These are phyloP conservation scores for Scopus umbretta DNA, from an alignment of 2,113 vertebrate species.

Conservation along the genomic window DNA sequence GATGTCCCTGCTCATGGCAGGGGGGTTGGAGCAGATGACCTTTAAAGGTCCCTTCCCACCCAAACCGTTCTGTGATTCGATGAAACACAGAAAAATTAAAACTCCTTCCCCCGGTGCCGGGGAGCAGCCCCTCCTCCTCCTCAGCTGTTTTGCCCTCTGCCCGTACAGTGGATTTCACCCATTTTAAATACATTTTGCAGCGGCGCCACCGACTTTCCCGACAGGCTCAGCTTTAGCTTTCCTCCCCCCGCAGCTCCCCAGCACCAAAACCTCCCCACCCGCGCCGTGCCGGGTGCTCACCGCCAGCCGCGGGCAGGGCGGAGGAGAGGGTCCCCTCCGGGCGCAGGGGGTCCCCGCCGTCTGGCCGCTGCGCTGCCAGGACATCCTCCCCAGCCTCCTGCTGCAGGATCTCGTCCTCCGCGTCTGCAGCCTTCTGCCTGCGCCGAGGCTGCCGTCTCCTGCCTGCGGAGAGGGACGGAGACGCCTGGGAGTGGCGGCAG, in stretches of 20 bases:
- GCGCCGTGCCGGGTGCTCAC: accelerated
- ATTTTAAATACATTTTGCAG: not conserved
- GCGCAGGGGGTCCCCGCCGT: not conserved
- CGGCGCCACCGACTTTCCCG: not conserved
- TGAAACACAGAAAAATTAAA: not conserved
- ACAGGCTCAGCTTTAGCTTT: not conserved
- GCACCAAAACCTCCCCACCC: not conserved
- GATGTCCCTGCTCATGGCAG: not conserved
- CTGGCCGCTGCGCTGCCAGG: not conserved
- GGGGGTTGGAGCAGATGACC: not conserved
- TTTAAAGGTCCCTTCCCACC: not conserved
- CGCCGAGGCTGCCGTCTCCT: not conserved
- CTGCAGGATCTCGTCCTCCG: constrained; percentile 76
- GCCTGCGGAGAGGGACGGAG: not conserved
- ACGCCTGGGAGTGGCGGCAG: not conserved
- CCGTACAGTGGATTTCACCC: not conserved
- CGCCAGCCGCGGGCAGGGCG: accelerated
- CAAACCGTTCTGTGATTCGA: not conserved
- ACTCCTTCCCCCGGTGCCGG: accelerated
- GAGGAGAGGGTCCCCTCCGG: not conserved
- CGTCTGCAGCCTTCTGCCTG: not conserved
- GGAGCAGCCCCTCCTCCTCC: not conserved
- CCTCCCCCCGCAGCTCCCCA: not conserved
- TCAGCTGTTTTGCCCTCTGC: not conserved
- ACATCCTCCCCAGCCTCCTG: constrained; percentile 53